Conservation (phyloP, 2,113 vertebrate species). For the Prionailurus viverrinus region DNA sequence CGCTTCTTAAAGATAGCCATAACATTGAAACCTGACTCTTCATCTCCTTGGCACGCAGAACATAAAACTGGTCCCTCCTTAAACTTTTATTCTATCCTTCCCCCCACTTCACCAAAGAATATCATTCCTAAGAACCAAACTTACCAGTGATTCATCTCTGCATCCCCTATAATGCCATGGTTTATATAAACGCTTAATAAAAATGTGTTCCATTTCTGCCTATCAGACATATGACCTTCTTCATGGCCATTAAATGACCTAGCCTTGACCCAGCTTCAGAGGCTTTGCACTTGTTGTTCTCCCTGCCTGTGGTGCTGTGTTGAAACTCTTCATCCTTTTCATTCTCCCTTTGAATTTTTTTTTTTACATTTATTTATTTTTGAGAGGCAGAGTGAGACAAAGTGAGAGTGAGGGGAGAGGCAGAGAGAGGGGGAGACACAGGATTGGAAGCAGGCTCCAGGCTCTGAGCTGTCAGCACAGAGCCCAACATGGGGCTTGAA, state of each 20-base stretch:
- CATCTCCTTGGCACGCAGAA: neutral
- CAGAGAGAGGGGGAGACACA: too few relatives aligned
- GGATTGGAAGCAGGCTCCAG: too few relatives aligned
- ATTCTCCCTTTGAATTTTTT: too few relatives aligned
- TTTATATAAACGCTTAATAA: neutral
- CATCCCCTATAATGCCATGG: neutral
- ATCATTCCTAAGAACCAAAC: neutral
- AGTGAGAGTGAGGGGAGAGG: too few relatives aligned
- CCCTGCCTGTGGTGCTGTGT: neutral
- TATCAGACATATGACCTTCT: neutral
- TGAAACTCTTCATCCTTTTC: neutral
- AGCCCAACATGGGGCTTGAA: too few relatives aligned
- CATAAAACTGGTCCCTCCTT: neutral
- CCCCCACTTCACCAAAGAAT: neutral
- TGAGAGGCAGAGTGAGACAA: too few relatives aligned
- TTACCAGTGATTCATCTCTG: neutral
- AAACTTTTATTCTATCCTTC: neutral
- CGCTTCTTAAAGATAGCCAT: neutral
- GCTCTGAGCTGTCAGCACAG: too few relatives aligned
- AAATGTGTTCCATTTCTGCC: neutral
- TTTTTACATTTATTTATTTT: too few relatives aligned
- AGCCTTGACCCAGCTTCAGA: neutral
- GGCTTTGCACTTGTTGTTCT: fast-evolving
- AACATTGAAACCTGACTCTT: neutral
- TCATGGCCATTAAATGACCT: neutral